Evolutionary conservation across 1,140 invertebrate species (phyloP).

Genomic region (Coelopa frigida): DNA sequence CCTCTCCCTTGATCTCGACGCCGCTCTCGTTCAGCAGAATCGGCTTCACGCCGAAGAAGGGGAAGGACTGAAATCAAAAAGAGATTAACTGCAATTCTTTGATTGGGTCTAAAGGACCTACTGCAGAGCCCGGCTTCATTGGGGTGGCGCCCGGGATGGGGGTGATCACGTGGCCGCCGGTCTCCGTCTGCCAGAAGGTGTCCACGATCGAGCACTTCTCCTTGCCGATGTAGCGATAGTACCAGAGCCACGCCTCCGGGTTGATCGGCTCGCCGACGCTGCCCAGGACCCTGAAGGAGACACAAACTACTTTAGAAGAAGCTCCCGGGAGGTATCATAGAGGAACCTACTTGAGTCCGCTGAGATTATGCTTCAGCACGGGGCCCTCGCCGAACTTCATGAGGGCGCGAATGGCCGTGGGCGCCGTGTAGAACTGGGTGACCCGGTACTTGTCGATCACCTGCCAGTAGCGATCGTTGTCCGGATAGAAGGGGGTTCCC

Average conservation of each 20-base stretch:
- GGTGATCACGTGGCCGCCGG: conserved; percentile 90
- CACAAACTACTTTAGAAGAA: neutral
- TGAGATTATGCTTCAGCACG: conserved; percentile 58
- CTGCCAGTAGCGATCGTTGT: conserved; percentile 86
- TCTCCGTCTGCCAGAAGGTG: conserved; percentile 99
- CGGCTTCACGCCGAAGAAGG: conserved; percentile 93
- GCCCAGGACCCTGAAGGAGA: conserved; percentile 65
- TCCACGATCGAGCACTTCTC: conserved; percentile 85
- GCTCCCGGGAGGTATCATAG: neutral
- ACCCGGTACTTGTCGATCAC: conserved; percentile 93
- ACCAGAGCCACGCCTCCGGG: conserved; percentile 97
- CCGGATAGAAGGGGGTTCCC: conserved; percentile 86
- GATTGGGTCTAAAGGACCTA: conserved; percentile 49
- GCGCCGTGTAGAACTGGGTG: conserved; percentile 95
- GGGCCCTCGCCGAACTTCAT: conserved; percentile 87
- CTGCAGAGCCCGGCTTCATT: conserved; percentile 94
- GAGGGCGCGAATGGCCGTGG: conserved; percentile 91
- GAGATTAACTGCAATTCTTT: neutral
- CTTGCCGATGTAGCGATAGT: conserved; percentile 78
- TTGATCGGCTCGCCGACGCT: conserved; percentile 98
- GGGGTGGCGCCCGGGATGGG: conserved; percentile 90
- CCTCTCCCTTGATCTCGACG: conserved; percentile 74
- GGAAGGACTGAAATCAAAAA: conserved; percentile 67
- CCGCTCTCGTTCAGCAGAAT: conserved; percentile 83
- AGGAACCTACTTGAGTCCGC: conserved; percentile 46